Conservation (phyloP, 2,113 vertebrate species). For the Pollimyrus isidori region DNA sequence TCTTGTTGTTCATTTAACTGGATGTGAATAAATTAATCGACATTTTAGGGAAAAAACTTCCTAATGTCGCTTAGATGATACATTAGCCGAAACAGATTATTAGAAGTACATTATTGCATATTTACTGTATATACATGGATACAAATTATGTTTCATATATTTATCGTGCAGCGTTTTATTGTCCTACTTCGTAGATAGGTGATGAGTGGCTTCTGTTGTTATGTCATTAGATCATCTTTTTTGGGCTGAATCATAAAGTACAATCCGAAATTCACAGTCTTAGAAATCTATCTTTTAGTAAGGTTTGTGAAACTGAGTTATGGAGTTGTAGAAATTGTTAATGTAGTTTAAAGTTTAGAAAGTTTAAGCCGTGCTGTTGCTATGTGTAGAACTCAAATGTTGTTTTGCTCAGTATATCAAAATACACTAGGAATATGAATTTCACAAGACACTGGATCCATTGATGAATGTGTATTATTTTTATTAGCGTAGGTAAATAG, state of each 20-base stretch:
- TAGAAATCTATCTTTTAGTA: background rate
- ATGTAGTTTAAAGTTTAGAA: background rate
- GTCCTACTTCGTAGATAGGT: background rate
- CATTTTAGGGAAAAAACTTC: background rate
- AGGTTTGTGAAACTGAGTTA: background rate
- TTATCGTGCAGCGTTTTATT: background rate
- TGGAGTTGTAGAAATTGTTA: background rate
- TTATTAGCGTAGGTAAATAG: background rate
- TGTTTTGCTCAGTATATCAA: background rate
- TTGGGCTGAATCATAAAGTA: background rate
- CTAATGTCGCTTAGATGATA: background rate
- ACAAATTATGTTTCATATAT: background rate
- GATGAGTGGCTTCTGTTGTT: background rate
- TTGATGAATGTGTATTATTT: background rate
- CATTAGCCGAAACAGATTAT: background rate
- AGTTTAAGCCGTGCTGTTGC: background rate
- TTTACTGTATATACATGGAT: background rate
- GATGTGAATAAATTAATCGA: background rate
- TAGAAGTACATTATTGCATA: background rate
- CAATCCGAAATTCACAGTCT: background rate
- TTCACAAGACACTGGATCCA: background rate
- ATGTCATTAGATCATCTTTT: background rate
- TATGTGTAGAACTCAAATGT: background rate
- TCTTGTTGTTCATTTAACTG: background rate
- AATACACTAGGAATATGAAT: background rate